phyloP scores from a whole-genome alignment of 53 echinoderm and acorn worm species.

The Antedon mediterranea region DNA sequence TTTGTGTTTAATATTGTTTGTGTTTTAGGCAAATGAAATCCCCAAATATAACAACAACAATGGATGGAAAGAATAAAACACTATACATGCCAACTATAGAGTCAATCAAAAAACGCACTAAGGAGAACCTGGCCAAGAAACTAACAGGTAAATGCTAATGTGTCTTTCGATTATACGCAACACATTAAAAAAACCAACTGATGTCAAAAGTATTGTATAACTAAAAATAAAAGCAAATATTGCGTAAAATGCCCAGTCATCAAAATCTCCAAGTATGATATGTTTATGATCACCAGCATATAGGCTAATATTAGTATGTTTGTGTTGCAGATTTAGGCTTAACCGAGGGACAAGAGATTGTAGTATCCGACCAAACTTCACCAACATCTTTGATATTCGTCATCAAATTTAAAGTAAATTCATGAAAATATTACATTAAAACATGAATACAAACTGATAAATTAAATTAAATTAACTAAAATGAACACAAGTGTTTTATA shows the following conservation, averaged over 20 bases:
- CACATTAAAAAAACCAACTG: no score
- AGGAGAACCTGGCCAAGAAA: slow-evolving; percentile 84
- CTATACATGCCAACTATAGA: slow-evolving; percentile 90
- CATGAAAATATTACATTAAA: background rate
- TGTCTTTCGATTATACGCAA: no score
- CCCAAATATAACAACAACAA: slow-evolving; percentile 66
- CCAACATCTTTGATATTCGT: slow-evolving; percentile 66
- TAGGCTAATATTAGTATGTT: no score
- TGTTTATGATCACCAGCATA: no score
- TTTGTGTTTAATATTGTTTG: no score
- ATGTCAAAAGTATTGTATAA: no score
- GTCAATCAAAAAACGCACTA: slow-evolving; percentile 70
- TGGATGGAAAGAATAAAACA: slow-evolving; percentile 86
- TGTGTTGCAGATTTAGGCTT: slow-evolving; percentile 67
- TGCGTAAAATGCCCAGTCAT: no score
- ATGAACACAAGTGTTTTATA: no score
- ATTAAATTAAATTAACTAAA: no score
- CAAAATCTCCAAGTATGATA: no score
- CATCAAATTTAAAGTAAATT: slow-evolving; percentile 32
- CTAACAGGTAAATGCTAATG: slow-evolving; percentile 46
- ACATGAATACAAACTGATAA: no score
- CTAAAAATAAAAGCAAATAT: no score
- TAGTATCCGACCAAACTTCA: slow-evolving; percentile 77
- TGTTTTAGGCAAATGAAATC: slow-evolving; percentile 93
- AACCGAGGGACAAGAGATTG: slow-evolving; percentile 56